Evolutionary conservation across 2,888 invertebrate genomes (phyloP).

Genomic region (Latheticus oryzae): DNA sequence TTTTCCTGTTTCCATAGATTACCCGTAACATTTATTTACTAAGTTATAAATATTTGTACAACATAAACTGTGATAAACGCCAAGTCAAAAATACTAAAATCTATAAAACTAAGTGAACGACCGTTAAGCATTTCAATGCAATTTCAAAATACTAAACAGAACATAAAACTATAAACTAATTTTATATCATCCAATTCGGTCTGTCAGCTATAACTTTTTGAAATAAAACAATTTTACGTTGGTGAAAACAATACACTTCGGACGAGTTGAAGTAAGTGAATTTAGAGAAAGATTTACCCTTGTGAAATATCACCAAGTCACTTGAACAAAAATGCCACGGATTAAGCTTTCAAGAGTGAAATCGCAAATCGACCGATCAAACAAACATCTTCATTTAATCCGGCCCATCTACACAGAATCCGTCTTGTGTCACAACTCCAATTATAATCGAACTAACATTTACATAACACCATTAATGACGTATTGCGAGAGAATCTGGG

Average conservation of each 20-base stretch:
- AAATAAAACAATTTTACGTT: constrained; percentile 22
- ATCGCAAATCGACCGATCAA: not conserved
- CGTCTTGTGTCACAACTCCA: constrained; percentile 22
- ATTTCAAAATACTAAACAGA: constrained; percentile 18
- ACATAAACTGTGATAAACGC: too few relatives aligned
- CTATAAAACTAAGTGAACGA: constrained; percentile 5
- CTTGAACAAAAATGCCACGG: not conserved
- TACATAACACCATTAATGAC: constrained; percentile 32
- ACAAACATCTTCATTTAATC: too few relatives aligned
- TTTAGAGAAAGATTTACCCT: constrained; percentile 9
- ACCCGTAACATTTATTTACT: too few relatives aligned
- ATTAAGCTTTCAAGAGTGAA: constrained; percentile 12
- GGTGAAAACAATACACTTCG: constrained; percentile 24
- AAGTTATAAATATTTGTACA: too few relatives aligned
- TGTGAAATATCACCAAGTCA: constrained; percentile 13
- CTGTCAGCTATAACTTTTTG: constrained; percentile 10
- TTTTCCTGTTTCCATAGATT: too few relatives aligned
- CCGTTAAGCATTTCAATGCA: constrained; percentile 6
- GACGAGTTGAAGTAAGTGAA: constrained; percentile 13
- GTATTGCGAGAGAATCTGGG: constrained; percentile 36
- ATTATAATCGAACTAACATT: constrained; percentile 22
- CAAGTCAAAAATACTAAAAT: too few relatives aligned
- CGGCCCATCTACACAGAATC: too few relatives aligned
- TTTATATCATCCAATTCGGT: constrained; percentile 14
- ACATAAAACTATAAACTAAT: constrained; percentile 23